Base-by-base conservation (phyloP, 2,113 vertebrate genomes). In the Scytalopus superciliaris region DNA sequence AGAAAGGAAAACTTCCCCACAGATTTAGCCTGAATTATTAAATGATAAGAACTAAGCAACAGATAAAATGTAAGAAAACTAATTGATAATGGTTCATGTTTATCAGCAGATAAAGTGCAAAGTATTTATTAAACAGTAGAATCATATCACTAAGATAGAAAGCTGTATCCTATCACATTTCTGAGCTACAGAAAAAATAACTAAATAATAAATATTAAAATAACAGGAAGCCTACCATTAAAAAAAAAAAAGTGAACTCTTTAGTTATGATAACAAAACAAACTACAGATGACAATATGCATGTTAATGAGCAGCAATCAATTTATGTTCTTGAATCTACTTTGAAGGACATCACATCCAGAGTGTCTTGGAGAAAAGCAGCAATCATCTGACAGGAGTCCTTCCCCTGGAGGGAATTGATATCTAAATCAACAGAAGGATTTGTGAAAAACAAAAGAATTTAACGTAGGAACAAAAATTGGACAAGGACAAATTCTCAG, bases 321-420 rank as follows among this genome's bases (percentile, higher is more conserved):
- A 64, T 92, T 83, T 39, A 59, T 93, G 67, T 30, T 91, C 56
- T 93, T 95, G 93, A 90, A 94, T 91, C 52, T 94, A 6, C 59
- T 83, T 95, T 95, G 94, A 95, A 97, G 92, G 72, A 22, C 87
- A 95, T 84, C 35, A 67, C 56, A 90, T 76, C 40, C 94, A 83
- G 83, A 96, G 35, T 18, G 83, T 70, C 60, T 97, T 70, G 24
- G 33, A 91, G 60, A 95, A 92, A 91, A 94, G 96, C 67, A 55
- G 27, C 31, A 87, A 52, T 74, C 74, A 93, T 44, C 56, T 83
- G 42, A 72, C 40, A 91, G 39, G 28, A 84, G 76, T 47, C 14
- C 21, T 81, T 78, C 53, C 15, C 60, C 84, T 86, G 84, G 42
- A 55, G 92, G 50, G 91, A 97, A 91, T 39, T 93, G 60, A 60